Conservation (phyloP, 2,888 invertebrate genomes). For the Choristoneura rosaceana region DNA sequence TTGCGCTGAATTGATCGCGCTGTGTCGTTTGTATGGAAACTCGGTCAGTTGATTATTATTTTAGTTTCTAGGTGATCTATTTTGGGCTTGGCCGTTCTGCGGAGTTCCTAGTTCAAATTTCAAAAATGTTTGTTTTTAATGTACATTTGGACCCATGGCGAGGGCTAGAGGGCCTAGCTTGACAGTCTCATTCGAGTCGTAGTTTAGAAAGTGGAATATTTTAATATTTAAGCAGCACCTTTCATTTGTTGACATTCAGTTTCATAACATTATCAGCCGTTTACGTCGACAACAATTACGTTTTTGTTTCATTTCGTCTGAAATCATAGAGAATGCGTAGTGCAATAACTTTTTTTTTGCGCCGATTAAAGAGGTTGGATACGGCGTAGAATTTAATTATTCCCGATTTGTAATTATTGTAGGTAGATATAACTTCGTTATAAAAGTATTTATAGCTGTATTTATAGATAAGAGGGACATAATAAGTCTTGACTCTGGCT, state of each 20-base stretch:
- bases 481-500: not conserved
- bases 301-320: slow-evolving; percentile 36
- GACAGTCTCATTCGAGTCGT: slow-evolving; percentile 18
- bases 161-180: not conserved
- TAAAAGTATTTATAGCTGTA: not conserved
- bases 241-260: slow-evolving; percentile 68
- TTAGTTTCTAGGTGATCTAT: slow-evolving; percentile 73
- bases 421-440: not conserved
- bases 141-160: slow-evolving; percentile 25
- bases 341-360: slow-evolving; percentile 32
- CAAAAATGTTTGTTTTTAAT: slow-evolving; percentile 44
- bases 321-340: slow-evolving; percentile 30
- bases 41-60: slow-evolving; percentile 64
- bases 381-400: not conserved
- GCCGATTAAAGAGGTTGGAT: slow-evolving; percentile 5
- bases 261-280: slow-evolving; percentile 58
- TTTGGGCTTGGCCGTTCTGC: slow-evolving; percentile 63
- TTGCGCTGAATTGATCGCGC: slow-evolving; percentile 41
- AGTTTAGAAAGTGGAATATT: slow-evolving; percentile 56
- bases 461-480: not conserved
- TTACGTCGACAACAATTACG: slow-evolving; percentile 46
- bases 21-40: slow-evolving; percentile 42
- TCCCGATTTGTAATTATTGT: not conserved
- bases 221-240: slow-evolving; percentile 53
- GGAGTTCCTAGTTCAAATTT: slow-evolving; percentile 58